Base-by-base conservation (phyloP, 2,888 invertebrate species). In the Drosophila incognita region DNA sequence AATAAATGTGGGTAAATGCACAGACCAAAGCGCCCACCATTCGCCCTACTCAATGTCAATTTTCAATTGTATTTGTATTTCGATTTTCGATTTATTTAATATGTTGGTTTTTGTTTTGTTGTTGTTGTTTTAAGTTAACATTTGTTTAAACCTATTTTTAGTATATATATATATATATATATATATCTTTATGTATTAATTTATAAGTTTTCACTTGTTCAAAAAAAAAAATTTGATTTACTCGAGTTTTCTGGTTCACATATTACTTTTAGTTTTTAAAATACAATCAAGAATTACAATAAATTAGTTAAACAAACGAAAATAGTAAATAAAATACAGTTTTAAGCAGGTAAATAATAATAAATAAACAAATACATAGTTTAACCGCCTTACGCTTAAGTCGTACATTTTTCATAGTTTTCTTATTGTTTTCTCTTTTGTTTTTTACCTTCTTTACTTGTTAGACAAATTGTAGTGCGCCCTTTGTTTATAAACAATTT, bases 241-340 rank as follows among this genome's bases (percentile, higher is more conserved):
- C 57, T 46, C 48, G 63, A 66, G 42, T 59, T 63, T 59, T 46
- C 48, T 31, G 48, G 24, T 62, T 58, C 31, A 52, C 21, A 75
- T 58, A 59, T 74, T 61, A 71, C 61, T 29, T 64, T 70, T 74
- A 60, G 42, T 42, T 69, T 76, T 69, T 70, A 68, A 68, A 68
- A 74, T 82, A 77, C 68, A 84, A 67, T 67, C 35, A 68, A 81
- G 56, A 68, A 64, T 76, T 62, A 79, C 71, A 84, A 84, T 84
- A 84, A 84, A 84, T 84, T 80, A 83, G 75, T 84, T 82, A 73
- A 82, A 62, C 64, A 78, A 74, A 75, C 67, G 63, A 84, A 70
- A 67, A 69, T 67, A 15, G 21, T 49, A 35, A 61, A 58, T 42
- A 61, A 68, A 52, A 61, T 63, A 68, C 36, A 62, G n/a, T 68